Evolutionary conservation across 2,888 invertebrate species (phyloP).

Genomic region (Orthonevra nobilis): DNA sequence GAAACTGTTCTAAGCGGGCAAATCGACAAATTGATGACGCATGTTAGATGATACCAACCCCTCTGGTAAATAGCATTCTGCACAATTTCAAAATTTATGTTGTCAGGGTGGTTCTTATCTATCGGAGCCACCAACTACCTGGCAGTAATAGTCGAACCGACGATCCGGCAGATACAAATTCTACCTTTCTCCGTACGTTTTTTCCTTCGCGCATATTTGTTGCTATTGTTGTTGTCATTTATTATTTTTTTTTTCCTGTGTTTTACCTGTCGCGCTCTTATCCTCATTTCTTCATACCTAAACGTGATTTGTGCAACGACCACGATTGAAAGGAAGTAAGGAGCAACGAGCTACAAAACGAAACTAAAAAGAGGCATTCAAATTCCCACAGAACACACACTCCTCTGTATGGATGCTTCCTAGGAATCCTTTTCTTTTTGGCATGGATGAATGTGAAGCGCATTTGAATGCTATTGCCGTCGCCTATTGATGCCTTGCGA

Average conservation of each 20-base stretch:
- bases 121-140: slow-evolving; percentile 49
- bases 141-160: slow-evolving; percentile 62
- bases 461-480: slow-evolving; percentile 57
- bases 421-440: slow-evolving; percentile 56
- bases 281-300: slow-evolving; percentile 50
- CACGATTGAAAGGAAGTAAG: slow-evolving; percentile 47
- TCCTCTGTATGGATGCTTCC: slow-evolving; percentile 39
- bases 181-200: slow-evolving; percentile 21
- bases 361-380: no score
- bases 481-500: slow-evolving; percentile 43
- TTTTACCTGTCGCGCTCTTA: slow-evolving; percentile 64
- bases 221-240: slow-evolving; percentile 59
- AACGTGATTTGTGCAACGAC: slow-evolving; percentile 56
- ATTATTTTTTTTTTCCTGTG: slow-evolving; percentile 40
- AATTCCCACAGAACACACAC: no score
- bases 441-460: slow-evolving; percentile 57
- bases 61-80: slow-evolving; percentile 44
- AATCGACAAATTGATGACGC: not conserved
- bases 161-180: slow-evolving; percentile 46
- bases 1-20: slow-evolving; percentile 6
- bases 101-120: slow-evolving; percentile 53
- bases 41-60: slow-evolving; percentile 25
- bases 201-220: slow-evolving; percentile 63
- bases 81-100: slow-evolving; percentile 15
- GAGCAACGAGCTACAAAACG: not conserved